Percentiles rank a stretch among this genome's conserved stretches.
Conservation (phyloP, 2,113 vertebrate species). For the Thamnophis sirtalis region DNA sequence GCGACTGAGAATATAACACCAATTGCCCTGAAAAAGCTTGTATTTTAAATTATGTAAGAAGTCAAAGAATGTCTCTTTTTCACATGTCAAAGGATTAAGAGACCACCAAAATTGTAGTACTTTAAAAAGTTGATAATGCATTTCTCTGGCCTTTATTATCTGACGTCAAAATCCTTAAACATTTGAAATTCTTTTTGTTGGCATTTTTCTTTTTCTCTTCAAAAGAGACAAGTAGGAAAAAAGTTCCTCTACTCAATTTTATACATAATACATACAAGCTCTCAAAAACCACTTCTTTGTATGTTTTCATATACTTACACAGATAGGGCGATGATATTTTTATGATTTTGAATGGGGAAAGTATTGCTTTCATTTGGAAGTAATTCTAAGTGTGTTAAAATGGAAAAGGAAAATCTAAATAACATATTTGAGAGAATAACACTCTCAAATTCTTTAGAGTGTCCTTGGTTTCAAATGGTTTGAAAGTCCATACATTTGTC, state of each 20-base stretch:
- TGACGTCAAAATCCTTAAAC: constrained; percentile 66
- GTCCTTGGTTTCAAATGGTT: not conserved
- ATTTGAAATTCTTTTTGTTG: constrained; percentile 67
- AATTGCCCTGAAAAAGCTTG: constrained; percentile 30
- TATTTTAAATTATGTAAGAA: constrained; percentile 50
- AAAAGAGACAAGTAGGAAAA: constrained; percentile 55
- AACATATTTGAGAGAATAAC: not conserved
- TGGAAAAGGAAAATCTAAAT: constrained; percentile 35
- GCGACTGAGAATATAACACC: constrained; percentile 35
- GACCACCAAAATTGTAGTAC: constrained; percentile 67
- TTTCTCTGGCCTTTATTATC: constrained; percentile 63
- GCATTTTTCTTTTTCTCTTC: constrained; percentile 46
- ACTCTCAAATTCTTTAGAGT: not conserved
- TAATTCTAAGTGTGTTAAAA: constrained; percentile 54
- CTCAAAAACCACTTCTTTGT: constrained; percentile 62
- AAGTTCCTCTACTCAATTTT: constrained; percentile 61
- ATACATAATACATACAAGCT: constrained; percentile 57
- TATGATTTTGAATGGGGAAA: constrained; percentile 19
- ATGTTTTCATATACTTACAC: constrained; percentile 51
- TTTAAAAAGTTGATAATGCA: constrained; percentile 66
- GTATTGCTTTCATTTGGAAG: constrained; percentile 51
- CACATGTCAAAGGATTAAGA: constrained; percentile 61
- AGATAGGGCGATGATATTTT: not conserved
- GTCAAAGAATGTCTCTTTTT: constrained; percentile 36
- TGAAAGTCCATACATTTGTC: not conserved